Conservation (phyloP, 2,797 vertebrate genomes). For the Clarias platycephalus region DNA sequence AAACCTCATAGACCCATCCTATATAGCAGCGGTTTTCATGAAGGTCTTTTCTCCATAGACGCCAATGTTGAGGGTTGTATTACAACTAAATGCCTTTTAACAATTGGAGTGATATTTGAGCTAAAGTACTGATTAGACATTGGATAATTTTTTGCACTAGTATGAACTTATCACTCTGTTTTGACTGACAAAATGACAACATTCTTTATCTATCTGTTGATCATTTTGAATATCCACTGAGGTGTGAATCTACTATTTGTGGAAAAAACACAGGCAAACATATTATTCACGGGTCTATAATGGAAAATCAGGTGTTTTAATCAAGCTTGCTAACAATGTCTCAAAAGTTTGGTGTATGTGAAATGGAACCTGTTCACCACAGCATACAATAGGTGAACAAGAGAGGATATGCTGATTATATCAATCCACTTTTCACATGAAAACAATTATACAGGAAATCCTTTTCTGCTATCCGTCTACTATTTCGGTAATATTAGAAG, state of each 20-base stretch:
- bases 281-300: neutral
- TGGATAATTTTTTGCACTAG: neutral
- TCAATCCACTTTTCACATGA: neutral
- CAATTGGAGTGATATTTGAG: neutral
- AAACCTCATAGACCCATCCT: neutral
- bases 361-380: neutral
- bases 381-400: neutral
- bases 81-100: constrained; percentile 10
- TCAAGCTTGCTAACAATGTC: neutral
- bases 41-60: neutral
- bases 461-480: neutral
- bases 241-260: neutral
- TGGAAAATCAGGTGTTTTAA: neutral
- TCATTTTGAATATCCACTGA: neutral
- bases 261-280: neutral
- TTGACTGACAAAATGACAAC: neutral
- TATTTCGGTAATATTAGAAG: neutral
- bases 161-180: neutral
- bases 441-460: neutral
- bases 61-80: neutral
- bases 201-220: neutral
- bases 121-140: neutral
- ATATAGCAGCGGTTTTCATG: neutral
- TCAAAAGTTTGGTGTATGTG: neutral
- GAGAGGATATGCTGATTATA: neutral